Percentiles rank a stretch among this genome's conserved stretches.
These are phyloP conservation scores for Scopus umbretta DNA, from an alignment of 2,113 vertebrate species.

Conservation along the genomic window DNA sequence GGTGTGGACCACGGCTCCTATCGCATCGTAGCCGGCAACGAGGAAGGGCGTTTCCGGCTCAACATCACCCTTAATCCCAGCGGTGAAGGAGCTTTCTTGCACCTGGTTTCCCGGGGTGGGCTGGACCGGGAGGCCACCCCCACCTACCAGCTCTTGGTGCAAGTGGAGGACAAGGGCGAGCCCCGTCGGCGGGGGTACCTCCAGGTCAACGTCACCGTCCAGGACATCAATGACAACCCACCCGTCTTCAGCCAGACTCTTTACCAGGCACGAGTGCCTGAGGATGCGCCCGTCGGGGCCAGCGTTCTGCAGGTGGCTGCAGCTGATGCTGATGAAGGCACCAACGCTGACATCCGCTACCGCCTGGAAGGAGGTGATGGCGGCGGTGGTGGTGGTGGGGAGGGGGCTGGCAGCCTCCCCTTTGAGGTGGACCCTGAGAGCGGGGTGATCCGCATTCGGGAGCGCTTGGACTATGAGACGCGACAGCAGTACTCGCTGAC, in stretches of 20 bases:
- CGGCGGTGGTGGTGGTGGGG: neutral
- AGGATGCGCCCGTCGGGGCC: conserved; percentile 88
- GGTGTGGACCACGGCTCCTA: conserved; percentile 95
- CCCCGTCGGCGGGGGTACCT: conserved; percentile 89
- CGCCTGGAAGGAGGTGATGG: conserved; percentile 79
- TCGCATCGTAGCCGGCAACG: conserved; percentile 89
- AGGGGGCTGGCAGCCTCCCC: conserved; percentile 72
- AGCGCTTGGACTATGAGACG: conserved; percentile 86
- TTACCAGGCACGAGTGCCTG: conserved; percentile 86
- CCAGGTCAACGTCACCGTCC: conserved; percentile 94
- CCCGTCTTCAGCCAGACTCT: conserved; percentile 86
- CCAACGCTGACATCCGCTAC: conserved; percentile 90
- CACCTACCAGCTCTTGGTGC: conserved; percentile 88
- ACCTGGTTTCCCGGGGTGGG: conserved; percentile 90
- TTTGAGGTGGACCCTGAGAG: conserved; percentile 92
- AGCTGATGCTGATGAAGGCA: conserved; percentile 89
- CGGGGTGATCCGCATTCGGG: conserved; percentile 88
- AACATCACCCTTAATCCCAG: conserved; percentile 96
- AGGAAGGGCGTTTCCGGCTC: conserved; percentile 88
- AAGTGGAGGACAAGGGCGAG: conserved; percentile 94
- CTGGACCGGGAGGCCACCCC: conserved; percentile 88
- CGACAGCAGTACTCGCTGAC: conserved; percentile 89
- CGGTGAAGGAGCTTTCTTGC: conserved; percentile 96
- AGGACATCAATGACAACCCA: conserved; percentile 96
- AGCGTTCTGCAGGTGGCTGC: conserved; percentile 89